phyloP scores from a whole-genome alignment of 2,797 vertebrate genomes.

The Petrocephalus schoutedeni region DNA sequence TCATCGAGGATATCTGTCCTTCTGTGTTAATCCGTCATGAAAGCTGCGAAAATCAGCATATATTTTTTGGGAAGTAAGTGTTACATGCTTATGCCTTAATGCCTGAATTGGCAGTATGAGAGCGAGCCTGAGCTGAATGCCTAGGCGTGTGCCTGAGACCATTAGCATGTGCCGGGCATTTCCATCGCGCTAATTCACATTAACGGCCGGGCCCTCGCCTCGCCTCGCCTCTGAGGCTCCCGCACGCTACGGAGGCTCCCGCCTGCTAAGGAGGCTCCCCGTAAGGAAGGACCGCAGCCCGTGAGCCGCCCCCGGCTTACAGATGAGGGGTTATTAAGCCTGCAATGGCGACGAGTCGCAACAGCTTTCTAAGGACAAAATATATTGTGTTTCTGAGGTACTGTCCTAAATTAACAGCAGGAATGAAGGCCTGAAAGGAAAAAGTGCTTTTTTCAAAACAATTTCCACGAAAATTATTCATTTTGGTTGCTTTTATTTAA shows the following conservation, averaged over 20 bases:
- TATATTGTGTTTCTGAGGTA: not conserved
- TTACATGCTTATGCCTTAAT: not conserved
- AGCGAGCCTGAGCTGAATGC: not conserved
- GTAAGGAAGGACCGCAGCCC: not conserved
- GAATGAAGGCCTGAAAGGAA: not conserved
- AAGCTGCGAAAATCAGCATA: not conserved
- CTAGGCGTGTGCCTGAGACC: not conserved
- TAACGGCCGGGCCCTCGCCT: not conserved
- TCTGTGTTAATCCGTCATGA: not conserved
- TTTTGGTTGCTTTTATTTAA: not conserved
- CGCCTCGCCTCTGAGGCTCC: not conserved
- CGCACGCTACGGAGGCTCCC: not conserved
- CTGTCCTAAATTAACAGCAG: not conserved
- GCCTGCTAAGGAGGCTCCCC: not conserved
- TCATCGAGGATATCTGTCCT: not conserved
- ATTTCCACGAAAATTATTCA: not conserved
- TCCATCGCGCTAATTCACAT: not conserved
- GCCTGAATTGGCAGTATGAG: not conserved
- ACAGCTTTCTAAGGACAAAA: not conserved
- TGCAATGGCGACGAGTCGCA: not conserved
- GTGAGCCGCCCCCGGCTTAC: not conserved
- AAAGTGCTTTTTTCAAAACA: not conserved
- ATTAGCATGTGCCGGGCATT: not conserved
- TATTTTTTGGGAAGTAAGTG: not conserved
- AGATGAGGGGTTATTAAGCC: not conserved